phyloP scores from a whole-genome alignment of 2,888 invertebrate genomes.

The Sicus ferrugineus region DNA sequence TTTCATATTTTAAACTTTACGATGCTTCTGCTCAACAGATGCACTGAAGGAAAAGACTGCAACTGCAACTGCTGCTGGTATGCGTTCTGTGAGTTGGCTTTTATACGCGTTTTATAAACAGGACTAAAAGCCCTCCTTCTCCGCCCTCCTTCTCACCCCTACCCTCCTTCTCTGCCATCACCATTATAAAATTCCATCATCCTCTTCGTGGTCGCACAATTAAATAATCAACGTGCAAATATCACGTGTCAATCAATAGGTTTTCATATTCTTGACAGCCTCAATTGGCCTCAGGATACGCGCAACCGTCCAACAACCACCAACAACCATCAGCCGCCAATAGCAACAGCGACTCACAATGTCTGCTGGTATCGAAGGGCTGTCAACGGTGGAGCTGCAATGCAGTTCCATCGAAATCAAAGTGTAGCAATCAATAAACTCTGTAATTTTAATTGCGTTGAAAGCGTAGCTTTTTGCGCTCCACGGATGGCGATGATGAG shows the following conservation, averaged over 20 bases:
- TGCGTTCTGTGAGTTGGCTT: not conserved
- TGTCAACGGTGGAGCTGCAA: too few species aligned
- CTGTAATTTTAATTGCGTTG: constrained; percentile 28
- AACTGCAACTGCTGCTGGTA: not conserved
- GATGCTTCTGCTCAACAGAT: not conserved
- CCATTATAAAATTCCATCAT: too few species aligned
- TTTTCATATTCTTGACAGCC: constrained; percentile 23
- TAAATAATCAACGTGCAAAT: constrained; percentile 27
- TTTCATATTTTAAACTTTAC: not conserved
- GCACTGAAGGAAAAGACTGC: not conserved
- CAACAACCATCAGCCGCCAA: not conserved
- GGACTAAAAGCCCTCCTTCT: not conserved
- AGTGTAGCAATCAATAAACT: constrained; percentile 12
- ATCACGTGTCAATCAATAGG: constrained; percentile 28
- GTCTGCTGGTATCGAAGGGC: too few species aligned
- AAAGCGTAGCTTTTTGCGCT: too few species aligned
- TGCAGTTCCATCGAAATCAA: too few species aligned
- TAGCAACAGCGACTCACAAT: not conserved
- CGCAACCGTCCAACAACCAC: too few species aligned
- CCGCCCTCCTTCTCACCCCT: not conserved
- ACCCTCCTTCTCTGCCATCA: too few species aligned
- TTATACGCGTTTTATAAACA: constrained; percentile 3
- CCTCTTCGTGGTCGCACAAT: constrained; percentile 2
- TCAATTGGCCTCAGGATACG: constrained; percentile 9
- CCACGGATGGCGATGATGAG: too few species aligned